Conservation (phyloP, 2,797 vertebrate species). For the Typhlichthys subterraneus region DNA sequence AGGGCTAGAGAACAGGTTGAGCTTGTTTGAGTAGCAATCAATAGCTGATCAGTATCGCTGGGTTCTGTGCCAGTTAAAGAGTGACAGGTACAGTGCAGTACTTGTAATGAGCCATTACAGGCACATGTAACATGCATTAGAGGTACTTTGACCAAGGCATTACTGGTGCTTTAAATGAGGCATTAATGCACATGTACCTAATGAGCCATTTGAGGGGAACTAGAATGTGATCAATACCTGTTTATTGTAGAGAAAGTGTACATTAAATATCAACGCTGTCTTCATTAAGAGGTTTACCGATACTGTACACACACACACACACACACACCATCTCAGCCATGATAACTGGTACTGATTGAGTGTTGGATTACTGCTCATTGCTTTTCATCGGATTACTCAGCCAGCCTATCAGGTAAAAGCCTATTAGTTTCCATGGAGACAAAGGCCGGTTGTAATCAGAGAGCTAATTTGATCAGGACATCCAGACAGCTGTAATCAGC, state of each 20-base stretch:
- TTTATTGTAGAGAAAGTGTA: neutral
- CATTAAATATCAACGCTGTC: neutral
- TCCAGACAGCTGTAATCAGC: neutral
- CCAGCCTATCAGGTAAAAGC: constrained; percentile 34
- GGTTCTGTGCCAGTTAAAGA: too few species aligned
- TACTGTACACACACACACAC: neutral
- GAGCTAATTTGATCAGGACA: constrained; percentile 44
- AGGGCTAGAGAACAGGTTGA: too few species aligned
- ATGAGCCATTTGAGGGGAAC: too few species aligned
- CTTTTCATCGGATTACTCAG: constrained; percentile 58
- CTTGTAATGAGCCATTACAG: too few species aligned
- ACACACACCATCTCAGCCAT: constrained; percentile 3
- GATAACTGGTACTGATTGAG: constrained; percentile 58
- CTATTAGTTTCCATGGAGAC: constrained; percentile 60
- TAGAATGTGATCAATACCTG: neutral
- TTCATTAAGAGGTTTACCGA: constrained; percentile 4
- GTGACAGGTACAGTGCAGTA: too few species aligned
- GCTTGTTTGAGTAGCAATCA: too few species aligned
- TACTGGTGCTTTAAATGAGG: too few species aligned
- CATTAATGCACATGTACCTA: too few species aligned
- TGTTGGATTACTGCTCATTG: constrained; percentile 46
- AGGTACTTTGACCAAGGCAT: too few species aligned
- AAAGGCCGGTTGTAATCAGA: constrained; percentile 53
- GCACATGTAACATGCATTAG: too few species aligned
- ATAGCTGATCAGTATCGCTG: too few species aligned